phyloP scores from a whole-genome alignment of 2,888 invertebrate species.

The Polietes domitor region DNA sequence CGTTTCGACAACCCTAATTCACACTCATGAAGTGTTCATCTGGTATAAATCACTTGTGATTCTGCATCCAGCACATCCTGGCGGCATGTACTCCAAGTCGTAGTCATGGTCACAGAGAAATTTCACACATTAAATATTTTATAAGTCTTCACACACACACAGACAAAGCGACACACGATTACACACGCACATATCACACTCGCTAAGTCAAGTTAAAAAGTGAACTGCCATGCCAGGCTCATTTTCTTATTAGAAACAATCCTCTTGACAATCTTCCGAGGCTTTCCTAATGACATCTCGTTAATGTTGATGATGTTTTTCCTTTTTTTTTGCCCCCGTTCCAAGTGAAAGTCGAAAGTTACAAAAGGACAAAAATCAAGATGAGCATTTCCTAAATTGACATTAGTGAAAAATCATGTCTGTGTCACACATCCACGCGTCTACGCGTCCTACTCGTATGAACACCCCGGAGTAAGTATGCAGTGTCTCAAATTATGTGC shows the following conservation, averaged over 20 bases:
- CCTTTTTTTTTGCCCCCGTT: neutral
- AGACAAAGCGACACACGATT: too few species aligned
- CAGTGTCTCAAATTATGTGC: neutral
- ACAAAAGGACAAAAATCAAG: slow-evolving; percentile 25
- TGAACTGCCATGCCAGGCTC: neutral
- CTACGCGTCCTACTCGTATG: neutral
- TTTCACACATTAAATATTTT: slow-evolving; percentile 35
- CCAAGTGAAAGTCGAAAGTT: neutral
- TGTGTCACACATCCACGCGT: slow-evolving; percentile 30
- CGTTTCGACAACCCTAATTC: neutral
- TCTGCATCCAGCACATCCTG: neutral
- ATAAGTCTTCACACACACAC: neutral
- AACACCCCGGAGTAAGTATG: neutral
- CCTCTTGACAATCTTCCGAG: slow-evolving; percentile 49
- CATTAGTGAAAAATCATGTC: slow-evolving; percentile 36
- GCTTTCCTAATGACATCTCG: slow-evolving; percentile 50
- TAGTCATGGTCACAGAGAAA: too few species aligned
- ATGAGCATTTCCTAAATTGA: slow-evolving; percentile 40
- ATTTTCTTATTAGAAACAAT: slow-evolving; percentile 41
- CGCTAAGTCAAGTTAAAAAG: neutral
- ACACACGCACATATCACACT: neutral
- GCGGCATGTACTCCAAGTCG: neutral
- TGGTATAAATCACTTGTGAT: slow-evolving; percentile 8
- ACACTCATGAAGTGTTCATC: neutral
- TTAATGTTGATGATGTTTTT: slow-evolving; percentile 54